Evolutionary conservation across 2,888 invertebrate species (phyloP), one percentile per base, ranked within the genome.

Genomic region (Drosophila paramelanica): DNA sequence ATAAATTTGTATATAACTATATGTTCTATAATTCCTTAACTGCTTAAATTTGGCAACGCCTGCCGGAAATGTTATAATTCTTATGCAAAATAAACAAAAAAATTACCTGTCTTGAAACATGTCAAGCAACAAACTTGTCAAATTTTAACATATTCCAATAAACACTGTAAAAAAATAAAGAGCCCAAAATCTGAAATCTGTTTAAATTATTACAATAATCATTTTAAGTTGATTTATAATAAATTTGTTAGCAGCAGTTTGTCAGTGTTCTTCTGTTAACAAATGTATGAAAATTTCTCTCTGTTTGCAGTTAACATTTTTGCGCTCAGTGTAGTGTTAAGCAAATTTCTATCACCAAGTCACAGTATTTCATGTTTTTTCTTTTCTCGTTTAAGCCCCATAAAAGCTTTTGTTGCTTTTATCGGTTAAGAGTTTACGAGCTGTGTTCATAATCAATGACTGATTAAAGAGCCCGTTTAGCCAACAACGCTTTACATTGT

Each of bases 61-160:
- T 68, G 39, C 73, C 75, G 78, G 78, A 76, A 76, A 77, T 77
- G 68, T 73, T 76, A 68, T 65, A 53, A n/a, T 60, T 72, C 42
- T 36, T n/a, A 2, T 50, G 27, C 42, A 20, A 13, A 14, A 46
- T 41, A 36, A 14, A n/a, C n/a, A 5, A 20, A 72, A 58, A 51
- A 51, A 33, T 59, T 20, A 64, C 45, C 55, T 59, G 56, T 67
- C 52, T 57, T 52, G 39, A 61, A 72, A 65, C 61, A 41, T 64
- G 78, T 72, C 59, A 72, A 61, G 17, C 65, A 50, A 23, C 2
- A 75, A 85, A 75, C 65, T 62, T 57, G 79, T 71, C 56, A 56
- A 70, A 66, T 78, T 66, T 53, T 50, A 55, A 60, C n/a, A 61
- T 13, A 33, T 46, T 11, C 50, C 66, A n/a, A 7, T 11, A 8